These are phyloP conservation scores for Hoplodrina ambigua DNA, from an alignment of 2,888 invertebrate genomes.

Conservation along the genomic window DNA sequence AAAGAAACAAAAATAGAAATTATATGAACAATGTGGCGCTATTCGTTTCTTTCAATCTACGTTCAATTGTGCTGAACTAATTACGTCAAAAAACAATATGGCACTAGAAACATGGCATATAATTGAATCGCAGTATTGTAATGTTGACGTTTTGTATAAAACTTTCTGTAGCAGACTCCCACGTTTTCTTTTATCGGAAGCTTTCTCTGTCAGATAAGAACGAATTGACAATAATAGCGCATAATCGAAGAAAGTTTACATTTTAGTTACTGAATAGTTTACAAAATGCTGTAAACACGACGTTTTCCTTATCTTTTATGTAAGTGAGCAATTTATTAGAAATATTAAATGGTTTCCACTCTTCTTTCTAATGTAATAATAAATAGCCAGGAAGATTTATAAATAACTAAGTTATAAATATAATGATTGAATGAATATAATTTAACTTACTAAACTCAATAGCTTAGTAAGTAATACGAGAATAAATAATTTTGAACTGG, in stretches of 20 bases:
- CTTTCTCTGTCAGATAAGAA: constrained; percentile 86
- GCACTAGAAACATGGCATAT: constrained; percentile 78
- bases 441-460: too few relatives aligned
- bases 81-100: constrained; percentile 77
- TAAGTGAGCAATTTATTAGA: constrained; percentile 44
- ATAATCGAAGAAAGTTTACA: constrained; percentile 78
- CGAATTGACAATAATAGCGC: constrained; percentile 79
- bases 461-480: too few relatives aligned
- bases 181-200: constrained; percentile 87
- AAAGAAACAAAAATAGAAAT: constrained; percentile 37
- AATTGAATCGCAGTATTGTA: constrained; percentile 76
- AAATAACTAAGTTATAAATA: too few relatives aligned
- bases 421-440: too few relatives aligned
- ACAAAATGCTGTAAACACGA: constrained; percentile 38
- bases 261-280: constrained; percentile 49
- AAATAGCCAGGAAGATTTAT: constrained; percentile 8
- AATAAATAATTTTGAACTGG: too few relatives aligned
- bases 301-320: constrained; percentile 46
- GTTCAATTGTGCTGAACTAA: constrained; percentile 69
- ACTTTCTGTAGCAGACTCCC: constrained; percentile 85
- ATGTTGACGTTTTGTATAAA: constrained; percentile 70
- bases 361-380: constrained; percentile 4
- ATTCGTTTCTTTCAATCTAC: constrained; percentile 57
- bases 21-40: constrained; percentile 46
- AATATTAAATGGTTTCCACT: constrained; percentile 4